phyloP scores from a whole-genome alignment of 1,140 invertebrate species.

The Drosophila aff. region DNA sequence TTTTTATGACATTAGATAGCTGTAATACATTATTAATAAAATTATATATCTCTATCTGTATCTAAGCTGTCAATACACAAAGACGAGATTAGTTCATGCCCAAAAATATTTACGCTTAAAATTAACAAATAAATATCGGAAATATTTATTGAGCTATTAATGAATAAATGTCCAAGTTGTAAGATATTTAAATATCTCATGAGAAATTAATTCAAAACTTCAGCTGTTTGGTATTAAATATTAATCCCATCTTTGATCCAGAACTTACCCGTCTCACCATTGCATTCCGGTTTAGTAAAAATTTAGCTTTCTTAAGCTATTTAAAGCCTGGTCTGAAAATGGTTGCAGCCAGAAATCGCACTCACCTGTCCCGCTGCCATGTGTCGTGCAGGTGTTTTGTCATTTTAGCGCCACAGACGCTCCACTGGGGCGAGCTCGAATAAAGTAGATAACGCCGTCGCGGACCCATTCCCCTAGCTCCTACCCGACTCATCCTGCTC shows the following conservation, averaged over 20 bases:
- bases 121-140: too few species aligned
- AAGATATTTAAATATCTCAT: background rate
- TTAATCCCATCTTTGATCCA: too few species aligned
- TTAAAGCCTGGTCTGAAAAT: constrained; percentile 15
- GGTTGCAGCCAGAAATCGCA: constrained; percentile 5
- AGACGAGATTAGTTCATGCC: too few species aligned
- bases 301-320: background rate
- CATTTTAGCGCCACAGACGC: constrained; percentile 71
- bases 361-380: constrained; percentile 9
- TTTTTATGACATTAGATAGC: too few species aligned
- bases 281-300: background rate
- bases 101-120: too few species aligned
- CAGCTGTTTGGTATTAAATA: too few species aligned
- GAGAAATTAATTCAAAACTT: too few species aligned
- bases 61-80: too few species aligned
- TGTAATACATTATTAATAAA: too few species aligned
- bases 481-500: constrained; percentile 11
- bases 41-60: too few species aligned
- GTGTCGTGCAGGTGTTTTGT: constrained; percentile 73
- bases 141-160: background rate
- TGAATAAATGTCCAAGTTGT: background rate
- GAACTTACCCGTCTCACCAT: background rate
- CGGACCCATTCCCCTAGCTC: constrained; percentile 5
- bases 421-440: constrained; percentile 27
- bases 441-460: constrained; percentile 13